A percentile compares a stretch with the other conserved stretches of the same genome.
phyloP scores from a whole-genome alignment of 1,140 invertebrate genomes.

The Apis cerana region DNA sequence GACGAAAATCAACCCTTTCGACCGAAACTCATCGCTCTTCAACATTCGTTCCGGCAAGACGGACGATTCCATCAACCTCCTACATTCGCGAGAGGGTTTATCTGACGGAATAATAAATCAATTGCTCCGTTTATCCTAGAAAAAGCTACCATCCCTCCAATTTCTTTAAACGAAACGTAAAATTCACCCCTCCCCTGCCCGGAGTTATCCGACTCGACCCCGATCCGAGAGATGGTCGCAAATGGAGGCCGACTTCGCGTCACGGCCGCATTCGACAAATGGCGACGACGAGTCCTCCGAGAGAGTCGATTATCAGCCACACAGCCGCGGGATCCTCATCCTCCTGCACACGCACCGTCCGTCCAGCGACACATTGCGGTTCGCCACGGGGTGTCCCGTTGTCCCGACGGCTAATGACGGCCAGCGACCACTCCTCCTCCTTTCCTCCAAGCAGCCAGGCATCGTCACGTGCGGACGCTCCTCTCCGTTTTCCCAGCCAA shows the following conservation, averaged over 20 bases:
- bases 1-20: neutral
- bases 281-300: neutral
- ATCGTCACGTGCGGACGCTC: constrained; percentile 32
- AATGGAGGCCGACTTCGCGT: neutral
- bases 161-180: no score
- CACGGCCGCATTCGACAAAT: no score
- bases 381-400: constrained; percentile 62
- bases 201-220: no score
- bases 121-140: no score
- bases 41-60: neutral
- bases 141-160: no score
- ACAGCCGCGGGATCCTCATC: neutral
- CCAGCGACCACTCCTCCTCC: constrained; percentile 36
- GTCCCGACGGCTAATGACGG: constrained; percentile 72
- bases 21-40: no score
- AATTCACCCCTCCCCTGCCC: no score
- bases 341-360: neutral
- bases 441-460: no score
- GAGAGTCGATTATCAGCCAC: constrained; percentile 3
- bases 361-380: constrained; percentile 58
- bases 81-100: neutral
- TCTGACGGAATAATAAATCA: neutral
- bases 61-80: neutral
- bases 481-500: constrained; percentile 35
- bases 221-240: no score